Evolutionary conservation across 92 coral and sea anemone species (phyloP), one percentile per base, ranked within the genome.

Genomic region (Pocillopora meandrina): DNA sequence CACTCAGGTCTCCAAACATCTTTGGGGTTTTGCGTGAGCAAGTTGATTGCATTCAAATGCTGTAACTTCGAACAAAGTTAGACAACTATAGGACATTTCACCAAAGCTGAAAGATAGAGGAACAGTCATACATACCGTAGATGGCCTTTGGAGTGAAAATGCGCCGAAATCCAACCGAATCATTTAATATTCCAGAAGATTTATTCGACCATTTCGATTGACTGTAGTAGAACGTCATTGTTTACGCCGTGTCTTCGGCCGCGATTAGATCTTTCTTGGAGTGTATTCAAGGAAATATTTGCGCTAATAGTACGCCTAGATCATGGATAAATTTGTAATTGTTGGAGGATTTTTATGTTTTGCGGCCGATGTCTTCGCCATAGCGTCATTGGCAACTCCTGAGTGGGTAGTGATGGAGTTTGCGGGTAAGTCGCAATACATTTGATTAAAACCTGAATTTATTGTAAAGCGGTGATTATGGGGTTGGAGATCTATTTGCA

Each of bases 371-470:
- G 89, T 96, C 65, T 94, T 95, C 77, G 99, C 99, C 18, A 94
- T 96, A 68, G 95, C 96, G 33, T 96, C 99, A 72, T 75, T 96
- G 61, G 93, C 93, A 57, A 94, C 98, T 19, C 98, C 99, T 13
- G 90, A 83, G 75, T 96, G 99, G 99, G 98, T 96, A 57, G 95
- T 94, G 47, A 93, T 86, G 19, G 99, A 96, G 12, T 92, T 96
- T 75, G 90, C 94, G 85, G 99, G 99, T 96, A 69, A 85, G 98
- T 77, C 35, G 31, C 1, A 18, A 12, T 59, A 59, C 31, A 14
- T 9, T 68, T 2, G 33, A 68, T 31, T 67, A 21, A 66, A 66
- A 23, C 36, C 20, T 23, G 3, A 23, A 66, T n/a, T 66, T 66
- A 23, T 68, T 21, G 49, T 42, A 42, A 42, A 42, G 49, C 49